These are phyloP conservation scores for Xerus inauris DNA, from an alignment of 2,113 vertebrate species.

Conservation along the genomic window DNA sequence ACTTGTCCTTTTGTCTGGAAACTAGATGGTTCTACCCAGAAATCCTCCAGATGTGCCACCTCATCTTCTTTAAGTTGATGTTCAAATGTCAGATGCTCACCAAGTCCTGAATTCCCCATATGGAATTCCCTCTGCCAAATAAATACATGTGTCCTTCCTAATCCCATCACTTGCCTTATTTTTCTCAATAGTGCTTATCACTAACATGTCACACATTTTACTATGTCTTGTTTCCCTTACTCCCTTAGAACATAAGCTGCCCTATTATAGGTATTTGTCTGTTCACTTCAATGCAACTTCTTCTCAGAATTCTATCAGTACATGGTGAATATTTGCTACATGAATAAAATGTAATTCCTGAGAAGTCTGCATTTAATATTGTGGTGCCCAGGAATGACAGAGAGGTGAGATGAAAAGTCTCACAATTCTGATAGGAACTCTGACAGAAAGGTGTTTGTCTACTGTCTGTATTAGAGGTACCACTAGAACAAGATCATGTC, in stretches of 20 bases:
- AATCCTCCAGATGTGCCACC: neutral
- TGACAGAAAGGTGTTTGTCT: neutral
- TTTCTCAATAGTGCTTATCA: neutral
- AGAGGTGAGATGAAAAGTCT: neutral
- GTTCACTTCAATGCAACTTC: neutral
- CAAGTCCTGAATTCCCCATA: neutral
- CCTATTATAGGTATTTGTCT: neutral
- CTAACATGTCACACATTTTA: neutral
- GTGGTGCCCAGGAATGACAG: neutral
- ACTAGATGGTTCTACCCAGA: neutral
- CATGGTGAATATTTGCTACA: neutral
- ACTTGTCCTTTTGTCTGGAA: neutral
- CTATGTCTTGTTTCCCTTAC: neutral
- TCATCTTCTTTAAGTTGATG: neutral
- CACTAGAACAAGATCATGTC: neutral
- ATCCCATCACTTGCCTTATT: neutral
- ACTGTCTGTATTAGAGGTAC: neutral
- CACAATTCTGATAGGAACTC: neutral
- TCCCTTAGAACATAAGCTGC: neutral
- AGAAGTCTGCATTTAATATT: neutral
- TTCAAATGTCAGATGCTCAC: neutral
- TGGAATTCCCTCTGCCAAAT: neutral
- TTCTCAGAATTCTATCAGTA: neutral
- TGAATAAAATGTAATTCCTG: neutral
- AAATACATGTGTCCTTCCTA: neutral